Evolutionary conservation across 2,797 vertebrate species (phyloP), one percentile per base, ranked within the genome.

Genomic region (Scleropages formosus): DNA sequence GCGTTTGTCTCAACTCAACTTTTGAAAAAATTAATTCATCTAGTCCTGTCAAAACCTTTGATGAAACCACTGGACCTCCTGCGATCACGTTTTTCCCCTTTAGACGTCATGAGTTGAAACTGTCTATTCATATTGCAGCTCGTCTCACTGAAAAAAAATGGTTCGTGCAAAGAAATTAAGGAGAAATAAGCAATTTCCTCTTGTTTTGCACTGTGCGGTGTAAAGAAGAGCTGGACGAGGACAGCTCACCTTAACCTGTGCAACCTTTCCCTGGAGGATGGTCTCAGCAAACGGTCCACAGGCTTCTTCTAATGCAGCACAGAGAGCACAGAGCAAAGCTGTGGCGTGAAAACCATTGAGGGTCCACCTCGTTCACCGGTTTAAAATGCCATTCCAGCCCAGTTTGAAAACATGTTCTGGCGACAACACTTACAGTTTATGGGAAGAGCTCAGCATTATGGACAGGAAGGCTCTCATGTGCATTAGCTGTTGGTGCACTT

Each of bases 1-100:
- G 8, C 26, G 4, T 77, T 65, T 77, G 51, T 77, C 63, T 64
- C 58, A 64, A 66, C 12, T 44, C 63, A 44, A 1, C 39, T 65
- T 56, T 62, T n/a, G 63, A 13, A 72, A 72, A 59, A 72, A 53
- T 20, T 65, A 16, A 64, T 46, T 72, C 75, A 12, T 47, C 15
- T 47, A 53, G 20, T 56, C 13, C 61, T 58, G 51, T 53, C 58
- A 53, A 49, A n/a, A 31, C 8, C 31, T 39, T 53, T 56, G 49
- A 46, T 70, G 49, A 46, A 64, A 64, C 61, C 10, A 62, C 22
- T 63, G 58, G 67, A 26, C 47, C 60, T 13, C 26, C n/a, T 44
- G n/a, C 70, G 6, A 60, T 44, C 27, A 22, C 31, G 46, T 39
- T 60, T 56, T 15, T 1, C 60, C 31, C 51, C 20, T 22, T 72